These are phyloP conservation scores for Labeo rohita DNA, from an alignment of 2,113 vertebrate genomes.

Conservation along the genomic window DNA sequence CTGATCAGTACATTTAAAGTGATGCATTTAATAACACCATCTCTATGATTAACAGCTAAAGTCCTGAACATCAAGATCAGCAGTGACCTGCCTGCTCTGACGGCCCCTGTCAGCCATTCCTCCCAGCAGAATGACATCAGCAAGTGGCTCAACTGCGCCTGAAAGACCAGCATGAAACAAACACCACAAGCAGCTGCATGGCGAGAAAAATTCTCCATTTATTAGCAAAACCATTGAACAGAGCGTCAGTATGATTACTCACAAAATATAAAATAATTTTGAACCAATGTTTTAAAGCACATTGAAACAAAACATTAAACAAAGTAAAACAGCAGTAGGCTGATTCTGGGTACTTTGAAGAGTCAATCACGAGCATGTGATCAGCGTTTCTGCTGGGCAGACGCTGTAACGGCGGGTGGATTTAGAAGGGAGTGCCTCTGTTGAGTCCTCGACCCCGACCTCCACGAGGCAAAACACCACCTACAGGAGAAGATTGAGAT, in stretches of 20 bases:
- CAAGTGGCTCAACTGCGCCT: slow-evolving; percentile 85
- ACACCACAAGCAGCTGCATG: slow-evolving; percentile 25
- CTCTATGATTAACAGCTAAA: slow-evolving; percentile 77
- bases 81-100: slow-evolving; percentile 75
- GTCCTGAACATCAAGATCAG: slow-evolving; percentile 82
- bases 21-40: background rate
- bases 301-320: background rate
- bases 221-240: slow-evolving; percentile 81
- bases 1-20: background rate
- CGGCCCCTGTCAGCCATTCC: slow-evolving; percentile 68
- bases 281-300: slow-evolving; percentile 25
- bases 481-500: slow-evolving; percentile 60
- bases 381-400: slow-evolving; percentile 25
- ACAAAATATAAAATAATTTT: slow-evolving; percentile 74
- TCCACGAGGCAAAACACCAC: slow-evolving; percentile 75
- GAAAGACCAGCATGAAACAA: slow-evolving; percentile 46
- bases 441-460: slow-evolving; percentile 81
- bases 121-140: slow-evolving; percentile 78
- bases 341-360: background rate
- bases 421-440: slow-evolving; percentile 81
- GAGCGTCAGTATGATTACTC: slow-evolving; percentile 68
- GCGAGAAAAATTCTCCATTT: slow-evolving; percentile 69
- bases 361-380: background rate
- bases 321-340: background rate
- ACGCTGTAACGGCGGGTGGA: background rate